Percentiles rank a stretch among this genome's conserved stretches.
phyloP scores from a whole-genome alignment of 2,113 vertebrate genomes.

The Actinemys pallida region DNA sequence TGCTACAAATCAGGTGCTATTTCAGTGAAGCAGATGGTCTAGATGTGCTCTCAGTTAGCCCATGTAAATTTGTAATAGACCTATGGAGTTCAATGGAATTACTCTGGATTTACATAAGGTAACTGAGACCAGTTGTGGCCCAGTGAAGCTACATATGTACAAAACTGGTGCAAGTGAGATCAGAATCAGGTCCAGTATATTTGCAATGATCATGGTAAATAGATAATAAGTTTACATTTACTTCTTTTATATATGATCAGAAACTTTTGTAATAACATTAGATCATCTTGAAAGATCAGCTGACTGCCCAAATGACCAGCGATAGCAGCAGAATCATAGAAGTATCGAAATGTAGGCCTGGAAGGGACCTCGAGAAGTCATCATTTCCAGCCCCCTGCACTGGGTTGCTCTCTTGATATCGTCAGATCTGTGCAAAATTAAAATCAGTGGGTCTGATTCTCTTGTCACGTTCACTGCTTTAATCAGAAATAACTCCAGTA shows the following conservation, averaged over 20 bases:
- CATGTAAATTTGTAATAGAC: background rate
- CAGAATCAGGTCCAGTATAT: background rate
- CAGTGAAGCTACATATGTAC: background rate
- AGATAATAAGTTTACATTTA: background rate
- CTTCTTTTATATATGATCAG: constrained; percentile 9
- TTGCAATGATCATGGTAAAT: background rate
- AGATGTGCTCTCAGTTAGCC: background rate
- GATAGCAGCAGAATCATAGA: background rate
- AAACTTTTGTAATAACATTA: background rate
- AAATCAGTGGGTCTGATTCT: background rate
- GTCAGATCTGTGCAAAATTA: background rate
- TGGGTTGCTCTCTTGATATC: background rate
- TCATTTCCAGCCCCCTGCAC: background rate
- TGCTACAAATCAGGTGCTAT: background rate
- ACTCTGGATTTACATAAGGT: background rate
- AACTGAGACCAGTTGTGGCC: background rate
- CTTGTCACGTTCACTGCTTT: rapidly evolving
- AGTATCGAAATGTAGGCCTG: too few relatives aligned
- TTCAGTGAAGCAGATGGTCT: background rate
- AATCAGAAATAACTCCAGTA: background rate
- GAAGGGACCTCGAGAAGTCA: too few relatives aligned
- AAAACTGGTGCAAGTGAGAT: background rate
- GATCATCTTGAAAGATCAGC: background rate
- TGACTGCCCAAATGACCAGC: background rate
- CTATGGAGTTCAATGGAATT: background rate